Conservation (phyloP, 2,113 vertebrate genomes). For the Narcine bancroftii region DNA sequence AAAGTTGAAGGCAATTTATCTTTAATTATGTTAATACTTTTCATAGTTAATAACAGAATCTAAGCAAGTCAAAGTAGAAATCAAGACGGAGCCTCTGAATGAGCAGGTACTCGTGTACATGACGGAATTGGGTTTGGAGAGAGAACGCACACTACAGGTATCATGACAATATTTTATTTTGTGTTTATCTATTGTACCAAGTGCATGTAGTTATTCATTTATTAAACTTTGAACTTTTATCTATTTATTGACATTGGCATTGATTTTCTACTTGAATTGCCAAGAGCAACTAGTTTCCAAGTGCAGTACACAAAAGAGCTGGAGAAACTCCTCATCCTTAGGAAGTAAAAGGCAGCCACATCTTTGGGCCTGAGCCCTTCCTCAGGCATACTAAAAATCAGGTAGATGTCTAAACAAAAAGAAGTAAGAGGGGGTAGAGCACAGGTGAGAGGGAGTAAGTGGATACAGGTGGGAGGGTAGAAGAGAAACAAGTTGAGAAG, state of each 20-base stretch:
- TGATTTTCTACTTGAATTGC: not conserved
- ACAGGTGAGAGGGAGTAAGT: no score
- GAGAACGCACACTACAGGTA: conserved; percentile 87
- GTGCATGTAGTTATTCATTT: not conserved
- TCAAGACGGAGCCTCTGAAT: conserved; percentile 79
- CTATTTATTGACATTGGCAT: not conserved
- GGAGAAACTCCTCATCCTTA: no score
- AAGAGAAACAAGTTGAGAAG: no score
- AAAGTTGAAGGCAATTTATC: not conserved
- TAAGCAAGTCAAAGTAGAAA: conserved; percentile 83
- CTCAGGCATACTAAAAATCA: no score
- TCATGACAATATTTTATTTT: not conserved
- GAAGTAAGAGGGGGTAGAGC: no score
- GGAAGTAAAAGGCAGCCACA: no score
- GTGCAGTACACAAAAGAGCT: no score
- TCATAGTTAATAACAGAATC: conserved; percentile 84
- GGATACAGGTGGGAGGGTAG: no score
- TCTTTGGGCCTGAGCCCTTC: no score
- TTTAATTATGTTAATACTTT: conserved; percentile 24
- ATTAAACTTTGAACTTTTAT: not conserved
- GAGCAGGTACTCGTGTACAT: conserved; percentile 89
- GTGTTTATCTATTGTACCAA: not conserved
- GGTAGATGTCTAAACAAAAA: no score
- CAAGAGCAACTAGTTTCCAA: not conserved
- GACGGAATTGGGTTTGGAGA: conserved; percentile 89